A percentile compares a stretch with the other conserved stretches of the same genome.
Evolutionary conservation across 2,113 vertebrate genomes (phyloP).

Genomic region (Cebus imitator): DNA sequence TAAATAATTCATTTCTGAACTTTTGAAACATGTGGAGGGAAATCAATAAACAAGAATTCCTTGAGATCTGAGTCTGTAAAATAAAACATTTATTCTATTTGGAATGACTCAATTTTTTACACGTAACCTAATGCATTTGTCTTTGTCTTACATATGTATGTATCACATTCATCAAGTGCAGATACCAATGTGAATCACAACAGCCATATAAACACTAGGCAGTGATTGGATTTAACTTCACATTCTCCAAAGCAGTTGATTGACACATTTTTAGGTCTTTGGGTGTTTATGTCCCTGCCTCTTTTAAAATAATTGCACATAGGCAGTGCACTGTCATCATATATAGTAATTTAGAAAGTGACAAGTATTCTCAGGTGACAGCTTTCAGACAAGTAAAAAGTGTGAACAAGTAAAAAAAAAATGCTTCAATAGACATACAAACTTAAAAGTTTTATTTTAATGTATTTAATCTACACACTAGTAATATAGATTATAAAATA

Average conservation of each 20-base stretch:
- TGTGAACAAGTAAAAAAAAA: not conserved
- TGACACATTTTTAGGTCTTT: slow-evolving; percentile 22
- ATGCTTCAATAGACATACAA: not conserved
- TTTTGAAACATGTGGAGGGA: not conserved
- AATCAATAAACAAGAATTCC: slow-evolving; percentile 58
- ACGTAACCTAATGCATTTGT: slow-evolving; percentile 10
- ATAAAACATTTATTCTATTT: slow-evolving; percentile 56
- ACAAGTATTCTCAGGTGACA: not conserved
- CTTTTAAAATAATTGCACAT: not conserved
- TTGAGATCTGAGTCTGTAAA: slow-evolving; percentile 7
- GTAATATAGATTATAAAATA: not conserved
- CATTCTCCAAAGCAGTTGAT: not conserved
- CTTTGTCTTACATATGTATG: not conserved
- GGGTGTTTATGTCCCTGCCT: not conserved
- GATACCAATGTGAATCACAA: not conserved
- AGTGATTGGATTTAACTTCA: not conserved
- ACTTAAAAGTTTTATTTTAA: not conserved
- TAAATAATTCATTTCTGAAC: slow-evolving; percentile 58
- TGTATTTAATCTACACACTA: not conserved
- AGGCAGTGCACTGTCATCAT: not conserved
- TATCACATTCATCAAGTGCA: slow-evolving; percentile 10
- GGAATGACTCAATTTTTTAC: not conserved
- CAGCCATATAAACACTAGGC: not conserved
- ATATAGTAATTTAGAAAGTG: not conserved
- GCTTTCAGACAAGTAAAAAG: not conserved